phyloP scores from a whole-genome alignment of 2,888 invertebrate genomes.

The Onthophagus sagittarius region DNA sequence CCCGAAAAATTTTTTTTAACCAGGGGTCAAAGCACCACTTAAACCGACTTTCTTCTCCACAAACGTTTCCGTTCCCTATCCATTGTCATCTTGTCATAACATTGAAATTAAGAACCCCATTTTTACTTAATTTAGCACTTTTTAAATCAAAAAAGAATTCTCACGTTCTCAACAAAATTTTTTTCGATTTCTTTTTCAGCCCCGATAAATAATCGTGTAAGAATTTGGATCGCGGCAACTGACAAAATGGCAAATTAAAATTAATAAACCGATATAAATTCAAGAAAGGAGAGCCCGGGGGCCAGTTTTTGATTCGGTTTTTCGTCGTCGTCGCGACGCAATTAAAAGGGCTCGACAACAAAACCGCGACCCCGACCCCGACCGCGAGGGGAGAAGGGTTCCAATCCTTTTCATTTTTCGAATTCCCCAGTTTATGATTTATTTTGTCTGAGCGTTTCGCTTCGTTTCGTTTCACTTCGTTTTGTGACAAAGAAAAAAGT shows the following conservation, averaged over 20 bases:
- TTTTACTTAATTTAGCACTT: background rate
- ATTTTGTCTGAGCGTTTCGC: slow-evolving; percentile 5
- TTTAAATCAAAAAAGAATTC: background rate
- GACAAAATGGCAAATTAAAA: slow-evolving; percentile 43
- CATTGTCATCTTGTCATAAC: slow-evolving; percentile 19
- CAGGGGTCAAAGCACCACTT: slow-evolving; percentile 18
- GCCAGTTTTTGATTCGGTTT: background rate
- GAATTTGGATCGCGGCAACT: slow-evolving; percentile 10
- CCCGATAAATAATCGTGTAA: background rate
- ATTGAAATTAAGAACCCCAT: background rate
- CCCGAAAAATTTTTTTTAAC: background rate
- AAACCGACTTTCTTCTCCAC: slow-evolving; percentile 13
- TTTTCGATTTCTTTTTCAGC: background rate
- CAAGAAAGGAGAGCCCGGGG: slow-evolving; percentile 32
- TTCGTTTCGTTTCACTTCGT: slow-evolving; percentile 1
- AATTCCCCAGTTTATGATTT: slow-evolving; percentile 14
- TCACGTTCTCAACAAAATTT: background rate
- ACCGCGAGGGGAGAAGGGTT: background rate
- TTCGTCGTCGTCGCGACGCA: background rate
- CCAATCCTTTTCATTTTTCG: slow-evolving; percentile 8
- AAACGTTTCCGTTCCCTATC: background rate
- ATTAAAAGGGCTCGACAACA: slow-evolving; percentile 1
- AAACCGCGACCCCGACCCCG: background rate
- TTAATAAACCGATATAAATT: slow-evolving; percentile 51
- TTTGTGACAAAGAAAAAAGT: background rate